phyloP scores from a whole-genome alignment of 2,888 invertebrate species.

The Macaria notata region DNA sequence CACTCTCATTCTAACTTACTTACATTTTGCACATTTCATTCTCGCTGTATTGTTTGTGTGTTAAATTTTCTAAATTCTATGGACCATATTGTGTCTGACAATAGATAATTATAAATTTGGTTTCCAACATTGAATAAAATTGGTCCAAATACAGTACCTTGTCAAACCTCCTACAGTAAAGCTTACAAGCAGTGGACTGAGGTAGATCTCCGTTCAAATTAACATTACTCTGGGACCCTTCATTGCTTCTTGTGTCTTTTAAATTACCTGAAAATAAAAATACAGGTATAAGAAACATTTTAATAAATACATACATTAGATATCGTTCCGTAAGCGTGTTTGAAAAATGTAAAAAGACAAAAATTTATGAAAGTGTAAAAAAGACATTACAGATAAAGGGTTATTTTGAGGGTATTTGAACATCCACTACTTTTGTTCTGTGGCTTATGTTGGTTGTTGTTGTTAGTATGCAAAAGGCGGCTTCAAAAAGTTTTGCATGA shows the following conservation, averaged over 20 bases:
- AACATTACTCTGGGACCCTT: slow-evolving; percentile 65
- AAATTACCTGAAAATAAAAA: slow-evolving; percentile 50
- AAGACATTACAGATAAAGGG: neutral
- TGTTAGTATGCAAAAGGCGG: neutral
- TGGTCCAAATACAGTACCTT: slow-evolving; percentile 51
- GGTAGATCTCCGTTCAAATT: slow-evolving; percentile 55
- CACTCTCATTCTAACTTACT: no score
- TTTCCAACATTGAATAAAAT: no score
- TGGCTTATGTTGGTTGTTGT: neutral
- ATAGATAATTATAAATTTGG: no score
- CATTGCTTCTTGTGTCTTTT: slow-evolving; percentile 65
- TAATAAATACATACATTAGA: neutral
- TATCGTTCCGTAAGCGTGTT: neutral
- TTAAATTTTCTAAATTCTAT: no score
- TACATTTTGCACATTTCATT: no score
- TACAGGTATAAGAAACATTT: neutral
- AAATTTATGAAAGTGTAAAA: no score
- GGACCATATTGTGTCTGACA: no score
- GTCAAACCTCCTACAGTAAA: slow-evolving; percentile 69
- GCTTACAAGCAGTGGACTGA: slow-evolving; percentile 83
- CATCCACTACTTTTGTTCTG: neutral
- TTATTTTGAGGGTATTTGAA: neutral
- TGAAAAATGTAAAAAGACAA: neutral
- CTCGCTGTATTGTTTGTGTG: no score
- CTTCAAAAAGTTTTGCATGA: neutral